phyloP scores from a whole-genome alignment of 2,113 vertebrate species.

The Ptyas mucosa region DNA sequence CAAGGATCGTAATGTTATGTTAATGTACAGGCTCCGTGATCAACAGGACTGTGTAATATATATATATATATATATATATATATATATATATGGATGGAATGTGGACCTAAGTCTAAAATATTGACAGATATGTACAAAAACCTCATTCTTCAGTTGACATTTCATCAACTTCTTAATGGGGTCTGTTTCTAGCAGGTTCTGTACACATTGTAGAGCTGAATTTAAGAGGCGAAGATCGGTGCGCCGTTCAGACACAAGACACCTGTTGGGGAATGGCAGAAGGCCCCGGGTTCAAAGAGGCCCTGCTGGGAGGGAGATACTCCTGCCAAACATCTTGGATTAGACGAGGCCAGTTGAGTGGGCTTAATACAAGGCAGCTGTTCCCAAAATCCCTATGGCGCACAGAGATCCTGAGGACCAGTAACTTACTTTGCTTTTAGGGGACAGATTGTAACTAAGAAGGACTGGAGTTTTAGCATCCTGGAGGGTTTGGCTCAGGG shows the following conservation, averaged over 20 bases:
- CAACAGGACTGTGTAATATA: slow-evolving; percentile 14
- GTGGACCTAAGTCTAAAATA: slow-evolving; percentile 1
- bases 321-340: background rate
- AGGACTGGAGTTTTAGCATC: background rate
- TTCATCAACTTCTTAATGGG: background rate
- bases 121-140: slow-evolving; percentile 10
- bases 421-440: background rate
- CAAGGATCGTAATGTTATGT: slow-evolving; percentile 9
- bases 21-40: slow-evolving; percentile 6
- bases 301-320: background rate
- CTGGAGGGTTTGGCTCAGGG: too few species aligned
- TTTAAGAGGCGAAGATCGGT: background rate
- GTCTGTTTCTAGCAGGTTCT: too few species aligned
- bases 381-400: background rate
- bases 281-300: background rate
- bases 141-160: background rate
- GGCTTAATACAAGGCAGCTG: background rate
- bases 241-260: background rate
- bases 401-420: background rate
- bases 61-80: background rate
- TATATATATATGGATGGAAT: background rate
- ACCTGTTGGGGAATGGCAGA: background rate
- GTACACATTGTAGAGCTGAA: background rate
- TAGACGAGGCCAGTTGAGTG: background rate
- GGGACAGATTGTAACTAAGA: too few species aligned